A percentile compares a stretch with the other conserved stretches of the same genome.
These are phyloP conservation scores for Nerophis lumbriciformis DNA, from an alignment of 2,113 vertebrate genomes.

Conservation along the genomic window DNA sequence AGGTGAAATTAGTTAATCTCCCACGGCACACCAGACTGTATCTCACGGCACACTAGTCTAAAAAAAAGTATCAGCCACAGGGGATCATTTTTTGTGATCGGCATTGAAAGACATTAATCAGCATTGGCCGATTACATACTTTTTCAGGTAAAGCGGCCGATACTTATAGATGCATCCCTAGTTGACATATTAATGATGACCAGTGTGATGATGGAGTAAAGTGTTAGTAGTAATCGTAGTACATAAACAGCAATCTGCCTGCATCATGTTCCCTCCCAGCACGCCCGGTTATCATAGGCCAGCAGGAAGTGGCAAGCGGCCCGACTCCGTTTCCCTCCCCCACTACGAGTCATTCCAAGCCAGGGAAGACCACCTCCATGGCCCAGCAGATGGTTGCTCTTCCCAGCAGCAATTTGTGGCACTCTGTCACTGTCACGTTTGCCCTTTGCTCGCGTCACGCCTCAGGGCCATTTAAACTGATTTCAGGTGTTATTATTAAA, in stretches of 20 bases:
- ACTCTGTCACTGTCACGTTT: conserved; percentile 58
- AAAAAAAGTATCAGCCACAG: too few species aligned
- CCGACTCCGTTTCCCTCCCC: conserved; percentile 8
- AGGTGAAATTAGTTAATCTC: too few species aligned
- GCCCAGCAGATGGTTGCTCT: conserved; percentile 54
- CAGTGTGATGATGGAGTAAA: too few species aligned
- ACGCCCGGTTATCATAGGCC: conserved; percentile 43
- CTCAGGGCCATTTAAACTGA: not conserved
- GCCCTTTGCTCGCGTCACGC: conserved; percentile 36
- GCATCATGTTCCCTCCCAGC: conserved; percentile 12
- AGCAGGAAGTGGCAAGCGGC: not conserved
- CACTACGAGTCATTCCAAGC: conserved; percentile 25
- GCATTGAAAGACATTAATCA: too few species aligned
- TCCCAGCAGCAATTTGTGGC: conserved; percentile 42
- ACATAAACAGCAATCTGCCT: too few species aligned
- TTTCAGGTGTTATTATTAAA: too few species aligned
- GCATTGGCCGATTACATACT: too few species aligned
- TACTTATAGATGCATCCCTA: not conserved
- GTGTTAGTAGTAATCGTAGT: too few species aligned
- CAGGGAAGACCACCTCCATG: conserved; percentile 50
- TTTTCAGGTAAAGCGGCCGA: too few species aligned
- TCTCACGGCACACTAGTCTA: too few species aligned
- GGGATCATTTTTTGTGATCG: too few species aligned
- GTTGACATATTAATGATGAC: not conserved
- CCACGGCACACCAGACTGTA: too few species aligned